Percentiles rank a stretch among this genome's conserved stretches.
phyloP scores from a whole-genome alignment of 2,888 invertebrate species.

The Phalangium opilio region DNA sequence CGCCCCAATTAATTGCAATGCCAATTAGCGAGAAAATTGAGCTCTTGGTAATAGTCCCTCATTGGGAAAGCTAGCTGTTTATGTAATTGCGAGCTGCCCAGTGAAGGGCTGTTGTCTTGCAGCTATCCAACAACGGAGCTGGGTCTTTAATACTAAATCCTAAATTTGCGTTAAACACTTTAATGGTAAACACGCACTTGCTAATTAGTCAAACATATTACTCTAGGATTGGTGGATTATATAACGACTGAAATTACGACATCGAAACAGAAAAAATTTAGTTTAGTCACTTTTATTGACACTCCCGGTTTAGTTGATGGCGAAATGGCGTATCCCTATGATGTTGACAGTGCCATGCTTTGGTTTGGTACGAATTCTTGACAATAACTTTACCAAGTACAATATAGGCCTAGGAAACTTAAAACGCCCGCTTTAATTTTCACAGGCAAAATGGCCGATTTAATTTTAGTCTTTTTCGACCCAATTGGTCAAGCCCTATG shows the following conservation, averaged over 20 bases:
- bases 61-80: constrained; percentile 21
- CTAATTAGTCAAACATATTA: background rate
- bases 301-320: constrained; percentile 45
- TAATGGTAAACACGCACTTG: no score
- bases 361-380: constrained; percentile 36
- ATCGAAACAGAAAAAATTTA: constrained; percentile 41
- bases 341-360: constrained; percentile 39
- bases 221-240: constrained; percentile 40
- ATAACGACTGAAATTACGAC: constrained; percentile 40
- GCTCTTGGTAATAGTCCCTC: constrained; percentile 19
- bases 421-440: background rate
- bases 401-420: no score
- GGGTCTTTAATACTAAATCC: no score
- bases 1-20: no score
- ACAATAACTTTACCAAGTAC: no score
- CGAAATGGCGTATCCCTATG: constrained; percentile 43
- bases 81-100: constrained; percentile 21
- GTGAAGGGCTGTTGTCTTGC: constrained; percentile 22
- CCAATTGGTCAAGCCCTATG: constrained; percentile 44
- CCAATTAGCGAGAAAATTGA: background rate
- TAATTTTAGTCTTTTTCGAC: constrained; percentile 44
- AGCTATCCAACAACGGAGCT: background rate
- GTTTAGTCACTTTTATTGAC: constrained; percentile 41
- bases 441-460: constrained; percentile 34
- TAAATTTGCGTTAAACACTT: no score